Evolutionary conservation across 2,888 invertebrate species (phyloP).

Genomic region (Mimumesa dahlbomi): DNA sequence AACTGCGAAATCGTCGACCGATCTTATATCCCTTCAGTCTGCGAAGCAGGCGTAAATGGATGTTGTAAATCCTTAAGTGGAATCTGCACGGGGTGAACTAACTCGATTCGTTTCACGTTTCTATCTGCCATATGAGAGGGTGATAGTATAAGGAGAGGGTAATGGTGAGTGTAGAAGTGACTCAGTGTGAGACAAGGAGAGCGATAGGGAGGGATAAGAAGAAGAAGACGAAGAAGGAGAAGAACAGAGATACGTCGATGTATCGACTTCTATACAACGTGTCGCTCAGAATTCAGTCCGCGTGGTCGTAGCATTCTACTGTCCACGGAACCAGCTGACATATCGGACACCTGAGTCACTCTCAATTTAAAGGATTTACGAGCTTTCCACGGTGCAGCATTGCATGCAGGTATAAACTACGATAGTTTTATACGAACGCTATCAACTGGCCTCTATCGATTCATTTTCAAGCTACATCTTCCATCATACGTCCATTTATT

Average conservation of each 20-base stretch:
- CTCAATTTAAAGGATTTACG: constrained; percentile 69
- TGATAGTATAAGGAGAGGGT: constrained; percentile 1
- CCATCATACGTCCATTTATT: too few relatives aligned
- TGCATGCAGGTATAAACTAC: constrained; percentile 12
- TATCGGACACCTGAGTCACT: constrained; percentile 68
- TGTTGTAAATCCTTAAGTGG: constrained; percentile 36
- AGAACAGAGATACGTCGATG: constrained; percentile 45
- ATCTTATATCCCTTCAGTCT: background rate
- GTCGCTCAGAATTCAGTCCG: constrained; percentile 64
- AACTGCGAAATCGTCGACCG: background rate
- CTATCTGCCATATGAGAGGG: constrained; percentile 24
- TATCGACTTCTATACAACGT: constrained; percentile 43
- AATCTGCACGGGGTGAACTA: constrained; percentile 34
- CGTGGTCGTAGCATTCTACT: constrained; percentile 57
- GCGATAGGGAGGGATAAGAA: constrained; percentile 6
- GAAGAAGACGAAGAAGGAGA: constrained; percentile 21
- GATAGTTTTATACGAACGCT: background rate
- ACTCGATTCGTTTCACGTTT: constrained; percentile 55
- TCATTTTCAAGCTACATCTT: too few relatives aligned
- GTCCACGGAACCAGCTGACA: constrained; percentile 57
- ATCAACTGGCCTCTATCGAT: too few relatives aligned
- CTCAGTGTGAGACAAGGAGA: constrained; percentile 15
- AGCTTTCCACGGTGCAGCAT: constrained; percentile 38
- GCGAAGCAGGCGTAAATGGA: constrained; percentile 21
- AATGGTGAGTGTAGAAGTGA: constrained; percentile 1